Conservation (phyloP, 1,140 invertebrate species). For the Tribolium castaneum region DNA sequence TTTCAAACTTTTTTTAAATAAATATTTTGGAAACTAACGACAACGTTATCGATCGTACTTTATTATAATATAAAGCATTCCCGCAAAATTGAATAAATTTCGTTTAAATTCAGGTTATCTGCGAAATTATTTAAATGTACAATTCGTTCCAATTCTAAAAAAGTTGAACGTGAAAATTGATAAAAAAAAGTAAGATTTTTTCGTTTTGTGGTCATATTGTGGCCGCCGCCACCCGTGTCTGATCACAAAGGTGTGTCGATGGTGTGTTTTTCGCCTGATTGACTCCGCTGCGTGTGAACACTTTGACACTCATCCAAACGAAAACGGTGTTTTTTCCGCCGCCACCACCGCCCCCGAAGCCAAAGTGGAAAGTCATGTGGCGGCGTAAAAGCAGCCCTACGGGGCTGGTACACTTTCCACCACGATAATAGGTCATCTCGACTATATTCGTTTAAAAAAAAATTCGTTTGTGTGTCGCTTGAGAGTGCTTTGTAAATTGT, state of each 20-base stretch:
- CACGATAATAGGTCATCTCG: too few relatives aligned
- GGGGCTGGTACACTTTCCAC: neutral
- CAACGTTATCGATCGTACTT: too few relatives aligned
- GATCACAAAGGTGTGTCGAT: neutral
- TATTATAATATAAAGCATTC: neutral
- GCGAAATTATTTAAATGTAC: neutral
- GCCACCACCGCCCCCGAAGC: neutral
- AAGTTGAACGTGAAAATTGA: too few relatives aligned
- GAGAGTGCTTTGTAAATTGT: neutral
- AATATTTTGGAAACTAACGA: too few relatives aligned
- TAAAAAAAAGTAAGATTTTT: too few relatives aligned
- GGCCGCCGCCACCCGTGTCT: neutral
- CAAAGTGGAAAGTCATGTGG: slow-evolving; percentile 22
- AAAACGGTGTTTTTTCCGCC: neutral
- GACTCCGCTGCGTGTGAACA: slow-evolving; percentile 4
- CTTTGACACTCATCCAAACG: slow-evolving; percentile 2
- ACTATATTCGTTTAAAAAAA: too few relatives aligned
- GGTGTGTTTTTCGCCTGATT: neutral
- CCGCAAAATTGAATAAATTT: neutral
- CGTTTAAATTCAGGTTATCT: neutral
- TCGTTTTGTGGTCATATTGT: neutral
- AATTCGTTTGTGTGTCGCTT: neutral
- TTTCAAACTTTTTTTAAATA: neutral
- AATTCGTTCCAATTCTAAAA: neutral
- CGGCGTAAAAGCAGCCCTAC: neutral